Evolutionary conservation across 2,888 invertebrate species (phyloP), one percentile per base, ranked within the genome.

Genomic region (Cerastoderma edule): DNA sequence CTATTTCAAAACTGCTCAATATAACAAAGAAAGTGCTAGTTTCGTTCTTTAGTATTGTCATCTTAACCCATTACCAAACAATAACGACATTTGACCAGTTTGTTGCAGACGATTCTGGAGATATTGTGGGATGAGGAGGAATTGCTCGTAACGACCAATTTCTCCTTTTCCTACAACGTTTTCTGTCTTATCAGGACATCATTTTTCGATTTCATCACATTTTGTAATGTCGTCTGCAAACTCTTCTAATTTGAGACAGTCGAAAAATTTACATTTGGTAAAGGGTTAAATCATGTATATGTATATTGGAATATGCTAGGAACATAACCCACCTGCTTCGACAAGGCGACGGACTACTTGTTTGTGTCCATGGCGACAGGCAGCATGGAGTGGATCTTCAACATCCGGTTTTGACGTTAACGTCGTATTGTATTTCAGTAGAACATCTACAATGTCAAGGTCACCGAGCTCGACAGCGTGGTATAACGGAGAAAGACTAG

Each of bases 371-470:
- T 65, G 57, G 1, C 67, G 44, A 50, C 77, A 77, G 2, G 77
- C 77, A 5, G 39, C 44, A 39, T 77, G 68, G 1, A 77, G 56
- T 0, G 77, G 72, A n/a, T 69, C 69, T 32, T 66, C 35, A 19
- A 28, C 32, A n/a, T 57, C 30, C 13, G 56, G 8, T 2, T 16
- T n/a, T 5, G 64, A 48, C 5, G 44, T 22, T 8, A 72, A n/a
- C 30, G 2, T 63, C 1, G 71, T 53, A 10, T 30, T 19, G 33
- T 65, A 44, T 22, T 67, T 24, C 30, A 76, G 50, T 8, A 76
- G 67, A 22, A 72, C n/a, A 6, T 32, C 19, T 16, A 64, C 22
- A 2, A 68, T 65, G 1, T 72, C 56, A 13, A 39, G 30, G 50
- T 72, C 19, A n/a, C 72, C 56, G 4, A 32, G 28, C 35, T 64